These are phyloP conservation scores for Liodrosophila aerea DNA, from an alignment of 2,888 invertebrate genomes.

Conservation along the genomic window DNA sequence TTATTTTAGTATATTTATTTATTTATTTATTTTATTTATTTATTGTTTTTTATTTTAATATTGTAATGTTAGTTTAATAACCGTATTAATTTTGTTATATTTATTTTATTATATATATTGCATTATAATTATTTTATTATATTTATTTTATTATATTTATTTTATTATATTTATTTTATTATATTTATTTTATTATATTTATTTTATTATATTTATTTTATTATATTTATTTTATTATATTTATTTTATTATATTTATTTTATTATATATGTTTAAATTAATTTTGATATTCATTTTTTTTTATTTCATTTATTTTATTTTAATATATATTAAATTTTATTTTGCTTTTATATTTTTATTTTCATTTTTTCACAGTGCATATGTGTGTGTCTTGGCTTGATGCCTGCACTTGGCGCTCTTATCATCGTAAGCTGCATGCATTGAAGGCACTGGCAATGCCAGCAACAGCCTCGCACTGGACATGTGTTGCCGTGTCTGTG, in stretches of 20 bases:
- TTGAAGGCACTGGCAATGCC: slow-evolving; percentile 18
- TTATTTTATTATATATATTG: too few relatives aligned
- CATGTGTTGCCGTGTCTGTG: slow-evolving; percentile 38
- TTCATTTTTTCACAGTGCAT: slow-evolving; percentile 14
- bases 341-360: slow-evolving; percentile 1
- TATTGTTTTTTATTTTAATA: not conserved
- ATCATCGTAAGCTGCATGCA: slow-evolving; percentile 50
- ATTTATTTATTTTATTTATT: not conserved
- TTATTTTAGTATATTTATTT: not conserved
- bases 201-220: not conserved
- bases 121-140: slow-evolving; percentile 15
- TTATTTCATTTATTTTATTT: too few relatives aligned
- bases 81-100: too few relatives aligned
- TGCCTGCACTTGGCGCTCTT: slow-evolving; percentile 57
- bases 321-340: too few relatives aligned
- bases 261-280: slow-evolving; percentile 1
- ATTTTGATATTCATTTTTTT: not conserved
- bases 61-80: too few relatives aligned
- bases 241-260: slow-evolving; percentile 1
- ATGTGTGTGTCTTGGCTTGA: slow-evolving; percentile 47
- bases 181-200: not conserved
- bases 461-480: slow-evolving; percentile 29
- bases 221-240: slow-evolving; percentile 5
- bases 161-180: slow-evolving; percentile 31
- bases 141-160: not conserved